phyloP scores from a whole-genome alignment of 2,797 vertebrate genomes.

The Zalophus californianus region DNA sequence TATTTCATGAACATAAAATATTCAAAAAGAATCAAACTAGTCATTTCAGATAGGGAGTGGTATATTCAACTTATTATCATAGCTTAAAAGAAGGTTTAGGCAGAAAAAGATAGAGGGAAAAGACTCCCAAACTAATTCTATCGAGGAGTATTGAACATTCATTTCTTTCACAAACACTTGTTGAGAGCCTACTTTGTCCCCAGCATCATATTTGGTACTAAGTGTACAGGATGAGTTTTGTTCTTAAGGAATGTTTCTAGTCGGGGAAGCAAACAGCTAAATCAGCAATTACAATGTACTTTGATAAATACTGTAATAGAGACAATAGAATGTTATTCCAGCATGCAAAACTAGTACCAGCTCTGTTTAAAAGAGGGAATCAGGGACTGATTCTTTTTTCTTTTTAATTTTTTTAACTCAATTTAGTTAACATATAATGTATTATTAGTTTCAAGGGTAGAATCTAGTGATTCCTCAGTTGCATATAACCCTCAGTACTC shows the following conservation, averaged over 20 bases:
- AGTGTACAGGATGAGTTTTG: background rate
- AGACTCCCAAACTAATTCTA: background rate
- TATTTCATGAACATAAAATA: constrained; percentile 69
- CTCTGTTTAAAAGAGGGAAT: background rate
- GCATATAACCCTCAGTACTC: background rate
- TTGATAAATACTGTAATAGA: background rate
- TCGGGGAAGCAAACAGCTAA: background rate
- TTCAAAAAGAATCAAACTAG: constrained; percentile 48
- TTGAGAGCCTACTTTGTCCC: background rate
- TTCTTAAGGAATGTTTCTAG: background rate
- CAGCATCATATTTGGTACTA: background rate
- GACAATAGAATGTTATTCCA: background rate
- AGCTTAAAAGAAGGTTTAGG: constrained; percentile 64
- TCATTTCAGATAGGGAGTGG: constrained; percentile 62
- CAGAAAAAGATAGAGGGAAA: constrained; percentile 38
- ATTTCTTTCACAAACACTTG: constrained; percentile 26
- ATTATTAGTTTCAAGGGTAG: background rate
- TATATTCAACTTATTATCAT: constrained; percentile 39
- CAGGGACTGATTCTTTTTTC: background rate
- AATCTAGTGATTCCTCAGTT: background rate
- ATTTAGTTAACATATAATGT: background rate
- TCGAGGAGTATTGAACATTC: background rate
- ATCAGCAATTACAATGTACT: background rate
- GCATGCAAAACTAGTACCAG: background rate
- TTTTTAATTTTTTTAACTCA: background rate